phyloP scores from a whole-genome alignment of 2,888 invertebrate genomes.

The Dusona sp. region DNA sequence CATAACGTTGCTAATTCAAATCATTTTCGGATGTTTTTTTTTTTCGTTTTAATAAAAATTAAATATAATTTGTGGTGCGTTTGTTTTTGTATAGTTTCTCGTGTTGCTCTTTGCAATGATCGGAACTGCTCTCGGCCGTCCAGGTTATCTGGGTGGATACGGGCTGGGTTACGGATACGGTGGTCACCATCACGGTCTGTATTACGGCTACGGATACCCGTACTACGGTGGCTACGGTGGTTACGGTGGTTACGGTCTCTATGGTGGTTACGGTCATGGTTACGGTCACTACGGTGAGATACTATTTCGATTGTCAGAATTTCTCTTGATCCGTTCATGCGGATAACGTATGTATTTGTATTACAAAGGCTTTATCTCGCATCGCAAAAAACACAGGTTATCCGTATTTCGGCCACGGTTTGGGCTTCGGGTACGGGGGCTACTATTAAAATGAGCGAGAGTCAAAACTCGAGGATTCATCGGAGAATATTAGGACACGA shows the following conservation, averaged over 20 bases:
- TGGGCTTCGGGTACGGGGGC: constrained; percentile 76
- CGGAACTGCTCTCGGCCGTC: constrained; percentile 76
- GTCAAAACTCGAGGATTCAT: constrained; percentile 45
- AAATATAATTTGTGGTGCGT: background rate
- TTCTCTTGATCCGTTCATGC: background rate
- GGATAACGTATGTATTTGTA: constrained; percentile 10
- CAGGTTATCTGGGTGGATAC: constrained; percentile 77
- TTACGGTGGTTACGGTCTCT: constrained; percentile 72
- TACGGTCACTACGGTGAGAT: constrained; percentile 65
- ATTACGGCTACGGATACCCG: constrained; percentile 66
- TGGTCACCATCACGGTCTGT: constrained; percentile 61
- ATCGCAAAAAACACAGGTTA: constrained; percentile 54
- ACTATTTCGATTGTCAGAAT: background rate
- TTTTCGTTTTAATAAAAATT: background rate
- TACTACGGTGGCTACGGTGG: constrained; percentile 69
- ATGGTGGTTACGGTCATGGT: constrained; percentile 56
- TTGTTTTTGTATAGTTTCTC: constrained; percentile 70
- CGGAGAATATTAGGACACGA: constrained; percentile 40
- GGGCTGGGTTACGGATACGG: constrained; percentile 66
- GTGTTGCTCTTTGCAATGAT: constrained; percentile 76
- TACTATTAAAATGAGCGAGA: constrained; percentile 49
- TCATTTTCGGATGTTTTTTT: background rate
- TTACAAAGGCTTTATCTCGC: constrained; percentile 13
- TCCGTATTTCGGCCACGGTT: constrained; percentile 74
- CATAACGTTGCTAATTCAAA: background rate